phyloP scores from a whole-genome alignment of 92 coral and sea anemone genomes.

The Bergia sp. region DNA sequence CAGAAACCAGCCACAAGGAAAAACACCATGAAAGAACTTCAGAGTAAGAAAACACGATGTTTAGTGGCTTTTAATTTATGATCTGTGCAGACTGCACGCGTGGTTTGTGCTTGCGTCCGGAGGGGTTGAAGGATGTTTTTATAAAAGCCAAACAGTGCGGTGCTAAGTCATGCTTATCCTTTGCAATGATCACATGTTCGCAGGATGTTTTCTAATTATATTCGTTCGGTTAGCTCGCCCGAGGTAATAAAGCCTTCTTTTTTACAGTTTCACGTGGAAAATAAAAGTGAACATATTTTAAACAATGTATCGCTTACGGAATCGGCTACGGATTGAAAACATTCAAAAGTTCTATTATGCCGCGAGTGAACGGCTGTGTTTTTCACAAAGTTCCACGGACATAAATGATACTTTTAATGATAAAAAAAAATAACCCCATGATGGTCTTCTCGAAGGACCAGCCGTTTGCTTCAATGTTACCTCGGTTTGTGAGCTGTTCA shows the following conservation, averaged over 20 bases:
- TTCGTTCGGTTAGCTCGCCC: background rate
- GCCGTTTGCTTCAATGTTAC: no score
- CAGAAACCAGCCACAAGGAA: conserved; percentile 1
- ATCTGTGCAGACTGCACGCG: background rate
- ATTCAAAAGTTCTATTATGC: background rate
- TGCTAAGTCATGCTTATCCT: background rate
- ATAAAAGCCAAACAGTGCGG: background rate
- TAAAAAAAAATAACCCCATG: background rate
- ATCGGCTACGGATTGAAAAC: background rate
- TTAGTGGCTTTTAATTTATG: background rate
- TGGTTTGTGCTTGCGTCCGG: background rate
- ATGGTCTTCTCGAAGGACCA: no score
- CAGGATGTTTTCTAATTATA: conserved; percentile 3
- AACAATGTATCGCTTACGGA: background rate
- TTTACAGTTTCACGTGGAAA: background rate
- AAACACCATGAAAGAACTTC: background rate
- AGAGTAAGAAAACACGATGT: background rate
- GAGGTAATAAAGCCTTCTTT: background rate
- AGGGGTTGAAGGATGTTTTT: background rate
- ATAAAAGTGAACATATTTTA: background rate
- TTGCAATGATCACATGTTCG: background rate
- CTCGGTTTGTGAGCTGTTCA: no score
- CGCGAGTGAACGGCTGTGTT: background rate
- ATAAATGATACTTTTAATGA: no score
- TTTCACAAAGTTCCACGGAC: background rate